These are phyloP conservation scores for Spea multiplicata DNA, from an alignment of 2,113 vertebrate species.

Conservation along the genomic window DNA sequence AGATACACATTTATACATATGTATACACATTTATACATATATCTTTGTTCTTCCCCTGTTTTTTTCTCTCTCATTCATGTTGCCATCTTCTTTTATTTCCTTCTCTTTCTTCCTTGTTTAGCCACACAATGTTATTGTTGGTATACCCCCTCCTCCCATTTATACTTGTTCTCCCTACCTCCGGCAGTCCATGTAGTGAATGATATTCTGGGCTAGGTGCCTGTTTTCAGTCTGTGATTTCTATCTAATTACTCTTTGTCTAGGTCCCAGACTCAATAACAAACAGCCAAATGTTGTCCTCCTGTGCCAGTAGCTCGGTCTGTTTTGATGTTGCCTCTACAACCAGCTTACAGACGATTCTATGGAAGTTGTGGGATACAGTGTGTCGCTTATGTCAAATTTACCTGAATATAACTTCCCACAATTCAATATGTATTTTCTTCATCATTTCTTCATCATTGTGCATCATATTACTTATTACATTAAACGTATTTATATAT, in stretches of 20 bases:
- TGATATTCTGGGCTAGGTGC: conserved; percentile 33
- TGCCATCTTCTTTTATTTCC: background rate
- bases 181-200: conserved; percentile 19
- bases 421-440: background rate
- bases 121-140: background rate
- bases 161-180: conserved; percentile 15
- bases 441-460: background rate
- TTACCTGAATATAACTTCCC: background rate
- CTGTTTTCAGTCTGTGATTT: conserved; percentile 29
- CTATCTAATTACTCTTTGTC: conserved; percentile 47
- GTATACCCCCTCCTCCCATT: background rate
- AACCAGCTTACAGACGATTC: conserved; percentile 9
- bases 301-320: conserved; percentile 21
- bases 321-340: conserved; percentile 22
- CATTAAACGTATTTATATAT: background rate
- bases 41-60: background rate
- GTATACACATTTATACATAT: too few relatives aligned
- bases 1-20: too few relatives aligned
- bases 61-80: background rate
- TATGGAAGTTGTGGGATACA: conserved; percentile 13
- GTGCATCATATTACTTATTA: background rate
- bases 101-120: background rate
- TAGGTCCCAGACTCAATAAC: conserved; percentile 43
- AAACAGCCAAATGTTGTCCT: conserved; percentile 28
- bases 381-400: background rate